phyloP scores from a whole-genome alignment of 2,888 invertebrate species.

The Coleophora deauratella region DNA sequence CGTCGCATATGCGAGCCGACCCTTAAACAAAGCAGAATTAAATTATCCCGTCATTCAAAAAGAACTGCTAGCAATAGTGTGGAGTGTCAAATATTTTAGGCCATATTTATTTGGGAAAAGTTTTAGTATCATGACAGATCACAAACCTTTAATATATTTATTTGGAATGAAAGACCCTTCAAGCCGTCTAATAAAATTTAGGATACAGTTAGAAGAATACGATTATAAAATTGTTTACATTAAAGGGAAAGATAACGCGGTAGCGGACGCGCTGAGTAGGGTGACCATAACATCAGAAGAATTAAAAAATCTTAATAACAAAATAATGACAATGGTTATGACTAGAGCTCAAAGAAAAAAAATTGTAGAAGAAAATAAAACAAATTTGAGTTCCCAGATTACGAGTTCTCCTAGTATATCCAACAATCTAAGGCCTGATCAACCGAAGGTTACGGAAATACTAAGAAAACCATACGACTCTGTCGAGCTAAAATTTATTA shows the following conservation, averaged over 20 bases:
- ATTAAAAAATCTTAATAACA: slow-evolving; percentile 13
- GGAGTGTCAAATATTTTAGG: slow-evolving; percentile 14
- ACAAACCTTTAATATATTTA: slow-evolving; percentile 13
- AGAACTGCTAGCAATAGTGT: slow-evolving; percentile 14
- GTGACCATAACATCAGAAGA: slow-evolving; percentile 8
- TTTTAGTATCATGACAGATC: slow-evolving; percentile 15
- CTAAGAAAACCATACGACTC: neutral
- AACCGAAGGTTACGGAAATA: slow-evolving; percentile 1
- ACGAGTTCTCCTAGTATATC: neutral
- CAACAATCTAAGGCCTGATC: neutral
- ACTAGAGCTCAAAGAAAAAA: slow-evolving; percentile 12
- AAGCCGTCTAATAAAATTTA: slow-evolving; percentile 15
- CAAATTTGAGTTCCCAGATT: neutral
- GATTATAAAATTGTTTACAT: slow-evolving; percentile 12
- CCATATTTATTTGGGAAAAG: slow-evolving; percentile 13
- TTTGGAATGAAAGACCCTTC: too few relatives aligned
- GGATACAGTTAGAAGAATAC: slow-evolving; percentile 16
- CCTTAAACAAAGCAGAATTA: slow-evolving; percentile 14
- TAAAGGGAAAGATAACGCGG: slow-evolving; percentile 11
- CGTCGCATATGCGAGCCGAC: slow-evolving; percentile 14
- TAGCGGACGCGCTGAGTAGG: too few relatives aligned
- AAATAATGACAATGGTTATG: slow-evolving; percentile 10
- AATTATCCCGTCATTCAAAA: slow-evolving; percentile 14
- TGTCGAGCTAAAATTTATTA: neutral
- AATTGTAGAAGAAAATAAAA: neutral